Percentiles rank a stretch among this genome's conserved stretches.
These are phyloP conservation scores for Himalopsyche tibetana DNA, from an alignment of 2,888 invertebrate genomes.

Conservation along the genomic window DNA sequence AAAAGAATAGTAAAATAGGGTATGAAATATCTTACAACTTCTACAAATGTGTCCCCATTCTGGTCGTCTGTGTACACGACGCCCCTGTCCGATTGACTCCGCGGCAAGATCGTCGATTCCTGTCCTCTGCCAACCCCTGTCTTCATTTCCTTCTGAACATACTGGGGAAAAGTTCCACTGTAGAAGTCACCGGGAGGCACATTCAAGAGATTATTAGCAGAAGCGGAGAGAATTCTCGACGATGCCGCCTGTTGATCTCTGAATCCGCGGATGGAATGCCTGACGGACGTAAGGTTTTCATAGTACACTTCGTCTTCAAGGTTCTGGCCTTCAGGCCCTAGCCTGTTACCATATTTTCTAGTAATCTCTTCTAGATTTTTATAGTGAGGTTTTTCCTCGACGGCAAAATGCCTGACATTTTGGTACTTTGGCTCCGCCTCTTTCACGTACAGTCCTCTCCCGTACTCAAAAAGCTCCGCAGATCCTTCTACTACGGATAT, in stretches of 20 bases:
- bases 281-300: slow-evolving; percentile 76
- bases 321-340: slow-evolving; percentile 77
- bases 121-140: slow-evolving; percentile 60
- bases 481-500: slow-evolving; percentile 74
- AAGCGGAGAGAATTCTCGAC: slow-evolving; percentile 72
- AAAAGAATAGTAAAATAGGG: too few relatives aligned
- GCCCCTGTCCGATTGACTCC: slow-evolving; percentile 67
- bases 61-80: slow-evolving; percentile 68
- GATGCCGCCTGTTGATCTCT: slow-evolving; percentile 67
- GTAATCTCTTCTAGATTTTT: slow-evolving; percentile 76
- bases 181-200: slow-evolving; percentile 75
- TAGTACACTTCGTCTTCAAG: slow-evolving; percentile 76
- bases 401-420: slow-evolving; percentile 73
- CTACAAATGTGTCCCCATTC: slow-evolving; percentile 47
- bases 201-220: slow-evolving; percentile 73
- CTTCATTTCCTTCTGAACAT: slow-evolving; percentile 70
- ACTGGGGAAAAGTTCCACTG: slow-evolving; percentile 76
- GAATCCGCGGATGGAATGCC: slow-evolving; percentile 65
- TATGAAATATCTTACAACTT: slow-evolving; percentile 53
- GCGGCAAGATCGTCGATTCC: slow-evolving; percentile 66
- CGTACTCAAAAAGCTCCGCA: slow-evolving; percentile 68
- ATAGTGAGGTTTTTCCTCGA: slow-evolving; percentile 73
- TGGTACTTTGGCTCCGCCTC: slow-evolving; percentile 75
- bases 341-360: slow-evolving; percentile 75
- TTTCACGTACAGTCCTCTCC: slow-evolving; percentile 74